Base-by-base conservation (phyloP, 2,888 invertebrate species). In the Lasioglossum figueresi region DNA sequence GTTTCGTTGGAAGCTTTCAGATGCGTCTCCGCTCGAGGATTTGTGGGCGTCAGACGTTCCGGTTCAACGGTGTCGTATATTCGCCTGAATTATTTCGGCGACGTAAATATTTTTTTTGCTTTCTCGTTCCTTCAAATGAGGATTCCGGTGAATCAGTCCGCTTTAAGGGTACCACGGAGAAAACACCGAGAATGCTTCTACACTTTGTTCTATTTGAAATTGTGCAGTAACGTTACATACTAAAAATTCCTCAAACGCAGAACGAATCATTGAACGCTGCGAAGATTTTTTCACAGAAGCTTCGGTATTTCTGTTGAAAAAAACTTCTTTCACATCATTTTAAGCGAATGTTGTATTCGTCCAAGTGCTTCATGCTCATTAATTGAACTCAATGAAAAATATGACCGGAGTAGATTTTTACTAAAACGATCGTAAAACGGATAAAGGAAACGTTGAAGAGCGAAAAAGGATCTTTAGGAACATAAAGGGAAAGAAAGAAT, bases 11-110 rank as follows among this genome's bases (percentile, higher is more conserved):
- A 56, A 56, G 76, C 45, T 77, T 68, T 72, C 12, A 59, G 45
- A 45, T 72, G 19, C 72, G 76, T 48, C 80, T 72, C 79, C 45
- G 79, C 76, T 71, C 73, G 83, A 71, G 70, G 79, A 86, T 79
- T 81, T 76, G 75, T 82, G 56, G 68, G 40, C 75, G 86, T 80
- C 86, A 76, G 85, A 82, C 85, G 85, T 82, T 85, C 56, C 68
- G 88, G 77, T 80, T 88, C 84, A 87, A 82, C 78, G 75, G 56
- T 76, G 73, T 48, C 45, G 76, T 76, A 76, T 78, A 84, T 88
- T 88, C 76, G 59, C 66, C 56, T 86, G 76, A 80, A 82, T 77
- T 80, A 88, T 79, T 88, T 37, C 66, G 37, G 66, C 37, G 82
- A 77, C 79, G 48, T 76, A 82, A 83, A 83, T 82, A 76, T 83